These are phyloP conservation scores for Pherbina coryleti DNA, from an alignment of 2,888 invertebrate species.

Conservation along the genomic window DNA sequence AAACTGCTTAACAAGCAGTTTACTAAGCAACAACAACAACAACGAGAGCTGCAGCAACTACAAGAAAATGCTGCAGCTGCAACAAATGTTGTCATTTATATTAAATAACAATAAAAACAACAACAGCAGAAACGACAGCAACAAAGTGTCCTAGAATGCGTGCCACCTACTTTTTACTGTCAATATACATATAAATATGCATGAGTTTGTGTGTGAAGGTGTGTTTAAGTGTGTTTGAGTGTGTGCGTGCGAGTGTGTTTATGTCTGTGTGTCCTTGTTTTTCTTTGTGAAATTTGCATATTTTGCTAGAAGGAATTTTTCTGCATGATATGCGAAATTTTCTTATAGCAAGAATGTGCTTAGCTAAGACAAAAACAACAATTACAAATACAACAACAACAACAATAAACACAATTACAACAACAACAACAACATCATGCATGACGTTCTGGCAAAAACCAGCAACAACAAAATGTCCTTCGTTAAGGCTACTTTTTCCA, in stretches of 20 bases:
- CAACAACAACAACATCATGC: background rate
- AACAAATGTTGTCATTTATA: background rate
- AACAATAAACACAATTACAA: background rate
- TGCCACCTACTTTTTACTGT: background rate
- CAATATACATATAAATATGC: constrained; percentile 24
- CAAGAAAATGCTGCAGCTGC: constrained; percentile 39
- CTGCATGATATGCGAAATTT: background rate
- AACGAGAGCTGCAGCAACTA: background rate
- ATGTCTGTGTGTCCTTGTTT: background rate
- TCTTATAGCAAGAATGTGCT: constrained; percentile 29
- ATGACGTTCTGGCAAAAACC: constrained; percentile 37
- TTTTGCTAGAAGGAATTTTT: constrained; percentile 7
- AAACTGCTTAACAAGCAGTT: no score
- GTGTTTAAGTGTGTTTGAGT: background rate
- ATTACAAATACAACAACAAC: background rate
- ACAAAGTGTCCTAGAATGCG: background rate
- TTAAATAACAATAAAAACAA: background rate
- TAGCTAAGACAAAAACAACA: constrained; percentile 37
- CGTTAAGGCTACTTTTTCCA: constrained; percentile 31
- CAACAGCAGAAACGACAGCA: background rate
- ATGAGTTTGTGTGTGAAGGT: background rate
- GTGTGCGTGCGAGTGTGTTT: background rate
- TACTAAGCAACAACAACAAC: constrained; percentile 37
- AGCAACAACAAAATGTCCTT: constrained; percentile 45
- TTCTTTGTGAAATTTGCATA: background rate